phyloP scores from a whole-genome alignment of 2,888 invertebrate genomes.

The Pterostichus niger region DNA sequence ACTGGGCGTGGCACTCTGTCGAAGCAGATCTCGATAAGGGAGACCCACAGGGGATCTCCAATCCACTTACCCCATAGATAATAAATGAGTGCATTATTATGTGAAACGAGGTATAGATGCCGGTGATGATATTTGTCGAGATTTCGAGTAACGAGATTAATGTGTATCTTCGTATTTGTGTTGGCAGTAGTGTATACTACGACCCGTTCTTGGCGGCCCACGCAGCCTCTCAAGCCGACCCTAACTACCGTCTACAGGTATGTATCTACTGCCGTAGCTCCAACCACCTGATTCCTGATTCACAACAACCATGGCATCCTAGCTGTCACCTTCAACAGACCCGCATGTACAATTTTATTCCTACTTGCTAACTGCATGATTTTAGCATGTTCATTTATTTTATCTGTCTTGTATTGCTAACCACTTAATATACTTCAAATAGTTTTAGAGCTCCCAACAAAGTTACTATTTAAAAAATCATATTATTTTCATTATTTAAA shows the following conservation, averaged over 20 bases:
- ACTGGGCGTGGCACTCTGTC: too few relatives aligned
- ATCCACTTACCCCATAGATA: too few relatives aligned
- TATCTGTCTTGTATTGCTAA: not conserved
- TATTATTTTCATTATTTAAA: too few relatives aligned
- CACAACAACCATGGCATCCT: not conserved
- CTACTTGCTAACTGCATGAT: not conserved
- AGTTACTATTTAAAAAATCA: too few relatives aligned
- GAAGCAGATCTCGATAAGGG: too few relatives aligned
- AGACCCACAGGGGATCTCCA: too few relatives aligned
- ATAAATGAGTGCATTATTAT: too few relatives aligned
- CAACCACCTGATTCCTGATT: not conserved
- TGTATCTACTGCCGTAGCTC: slow-evolving; percentile 73
- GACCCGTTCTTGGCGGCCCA: slow-evolving; percentile 96
- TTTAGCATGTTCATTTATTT: slow-evolving; percentile 18
- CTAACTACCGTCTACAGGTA: slow-evolving; percentile 95
- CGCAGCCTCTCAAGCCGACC: slow-evolving; percentile 86
- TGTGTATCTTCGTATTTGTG: not conserved
- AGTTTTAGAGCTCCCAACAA: too few relatives aligned
- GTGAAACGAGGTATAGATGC: too few relatives aligned
- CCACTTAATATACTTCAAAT: too few relatives aligned
- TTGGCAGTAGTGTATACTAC: slow-evolving; percentile 91
- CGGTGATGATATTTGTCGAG: too few relatives aligned
- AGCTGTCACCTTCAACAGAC: not conserved
- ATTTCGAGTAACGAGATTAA: too few relatives aligned
- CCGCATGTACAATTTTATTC: not conserved